Evolutionary conservation across 2,113 vertebrate species (phyloP).

Genomic region (Hippocampus abdominalis): DNA sequence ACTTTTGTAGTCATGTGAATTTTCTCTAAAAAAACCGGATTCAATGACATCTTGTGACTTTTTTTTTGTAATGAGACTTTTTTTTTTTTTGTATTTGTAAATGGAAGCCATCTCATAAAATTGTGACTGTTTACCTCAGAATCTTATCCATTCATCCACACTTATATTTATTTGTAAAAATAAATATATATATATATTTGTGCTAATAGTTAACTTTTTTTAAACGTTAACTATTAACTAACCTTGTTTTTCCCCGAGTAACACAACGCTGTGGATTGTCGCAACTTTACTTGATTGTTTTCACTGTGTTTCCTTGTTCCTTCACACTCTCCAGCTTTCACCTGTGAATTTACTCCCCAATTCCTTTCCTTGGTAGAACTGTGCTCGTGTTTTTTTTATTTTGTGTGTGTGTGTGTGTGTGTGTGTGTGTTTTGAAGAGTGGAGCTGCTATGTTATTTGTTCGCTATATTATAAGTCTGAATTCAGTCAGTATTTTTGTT

Average conservation of each 20-base stretch:
- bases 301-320: slow-evolving; percentile 32
- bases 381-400: slow-evolving; percentile 15
- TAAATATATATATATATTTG: no score
- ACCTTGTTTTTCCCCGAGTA: slow-evolving; percentile 49
- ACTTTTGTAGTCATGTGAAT: no score
- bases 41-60: no score
- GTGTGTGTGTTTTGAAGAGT: slow-evolving; percentile 64
- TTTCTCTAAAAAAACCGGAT: no score
- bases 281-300: slow-evolving; percentile 13
- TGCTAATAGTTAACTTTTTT: background rate
- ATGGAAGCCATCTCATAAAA: no score
- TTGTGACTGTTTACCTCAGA: no score
- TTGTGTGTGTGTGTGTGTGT: slow-evolving; percentile 15
- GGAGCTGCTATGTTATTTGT: slow-evolving; percentile 74
- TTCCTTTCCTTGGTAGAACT: slow-evolving; percentile 70
- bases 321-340: slow-evolving; percentile 62
- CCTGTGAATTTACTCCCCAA: slow-evolving; percentile 72
- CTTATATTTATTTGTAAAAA: no score
- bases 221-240: slow-evolving; percentile 12
- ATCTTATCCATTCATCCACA: no score
- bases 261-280: background rate
- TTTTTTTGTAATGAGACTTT: no score
- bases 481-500: slow-evolving; percentile 77
- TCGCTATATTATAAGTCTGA: slow-evolving; percentile 75
- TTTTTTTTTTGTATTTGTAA: no score